Evolutionary conservation across 2,888 invertebrate genomes (phyloP), one percentile per base, ranked within the genome.

Genomic region (Camptogramma bilineatum): DNA sequence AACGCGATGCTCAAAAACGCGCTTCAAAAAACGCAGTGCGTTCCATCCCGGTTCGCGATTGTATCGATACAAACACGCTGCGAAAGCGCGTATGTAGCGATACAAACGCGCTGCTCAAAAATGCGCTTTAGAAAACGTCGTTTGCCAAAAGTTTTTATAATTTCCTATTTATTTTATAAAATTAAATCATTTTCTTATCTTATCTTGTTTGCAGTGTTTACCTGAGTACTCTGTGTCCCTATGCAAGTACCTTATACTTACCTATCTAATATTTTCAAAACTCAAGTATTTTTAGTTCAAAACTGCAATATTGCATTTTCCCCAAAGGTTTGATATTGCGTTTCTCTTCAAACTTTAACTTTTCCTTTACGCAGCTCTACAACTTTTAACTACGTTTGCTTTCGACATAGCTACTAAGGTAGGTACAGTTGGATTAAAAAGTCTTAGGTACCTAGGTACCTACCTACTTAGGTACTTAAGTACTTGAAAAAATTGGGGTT

Each of bases 291-390:
- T 46, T 46, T 16, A 24, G 34, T 47, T 19, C 4, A 34, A 48
- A 52, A 54, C 17, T 60, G 47, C 52, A 28, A n/a, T 42, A 60
- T 48, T 53, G 53, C 60, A 53, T 53, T 60, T 48, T 48, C 46
- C 48, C 34, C 21, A 39, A 50, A 50, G 24, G 39, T 47, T 31
- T 21, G 51, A 19, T 62, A 62, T 56, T 47, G 16, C 47, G 39
- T 62, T 55, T 48, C 47, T 52, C 47, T 56, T 55, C 13, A 56
- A 62, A 62, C 62, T 52, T 62, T 18, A 59, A 56, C 52, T 62
- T 56, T 56, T 47, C n/a, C 55, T 46, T 55, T 16, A 62, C 56
- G 56, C 52, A 56, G 46, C 55, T 52, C 28, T 47, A 17, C 34
- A 55, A 52, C 62, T 62, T n/a, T 46, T 44, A 34, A 53, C 52